Evolutionary conservation across 2,797 vertebrate species (phyloP).

Genomic region (Nothura maculosa): DNA sequence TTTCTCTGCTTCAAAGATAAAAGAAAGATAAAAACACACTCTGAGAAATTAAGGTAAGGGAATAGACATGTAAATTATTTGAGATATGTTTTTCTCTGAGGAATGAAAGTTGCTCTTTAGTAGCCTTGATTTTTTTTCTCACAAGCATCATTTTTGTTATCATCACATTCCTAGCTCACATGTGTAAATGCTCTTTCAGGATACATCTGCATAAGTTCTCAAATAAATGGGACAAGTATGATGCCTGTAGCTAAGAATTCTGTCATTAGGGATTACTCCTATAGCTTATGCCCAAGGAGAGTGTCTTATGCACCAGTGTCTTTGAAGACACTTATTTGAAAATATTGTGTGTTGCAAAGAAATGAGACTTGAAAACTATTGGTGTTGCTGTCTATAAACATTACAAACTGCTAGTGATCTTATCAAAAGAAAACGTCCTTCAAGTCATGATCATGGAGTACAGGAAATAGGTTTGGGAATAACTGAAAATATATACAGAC

Average conservation of each 20-base stretch:
- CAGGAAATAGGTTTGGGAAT: not conserved
- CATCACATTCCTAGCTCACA: not conserved
- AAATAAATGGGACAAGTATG: not conserved
- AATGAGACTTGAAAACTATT: not conserved
- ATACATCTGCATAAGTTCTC: not conserved
- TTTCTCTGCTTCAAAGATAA: not conserved
- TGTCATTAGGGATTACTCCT: not conserved
- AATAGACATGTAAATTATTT: not conserved
- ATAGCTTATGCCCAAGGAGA: fast-evolving
- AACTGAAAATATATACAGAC: not conserved
- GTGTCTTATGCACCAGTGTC: no score
- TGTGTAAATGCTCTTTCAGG: not conserved
- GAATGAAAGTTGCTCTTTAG: not conserved
- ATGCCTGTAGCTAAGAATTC: not conserved
- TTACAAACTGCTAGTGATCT: not conserved
- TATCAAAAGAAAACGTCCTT: not conserved
- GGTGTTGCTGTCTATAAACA: not conserved
- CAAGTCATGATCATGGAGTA: not conserved
- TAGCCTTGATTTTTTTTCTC: not conserved
- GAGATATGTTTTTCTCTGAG: not conserved
- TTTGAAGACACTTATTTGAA: not conserved
- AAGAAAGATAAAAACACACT: not conserved
- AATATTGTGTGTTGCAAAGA: not conserved
- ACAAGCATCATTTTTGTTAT: not conserved
- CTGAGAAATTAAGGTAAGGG: not conserved